These are phyloP conservation scores for Syncerus caffer DNA, from an alignment of 2,797 vertebrate species.

Conservation along the genomic window DNA sequence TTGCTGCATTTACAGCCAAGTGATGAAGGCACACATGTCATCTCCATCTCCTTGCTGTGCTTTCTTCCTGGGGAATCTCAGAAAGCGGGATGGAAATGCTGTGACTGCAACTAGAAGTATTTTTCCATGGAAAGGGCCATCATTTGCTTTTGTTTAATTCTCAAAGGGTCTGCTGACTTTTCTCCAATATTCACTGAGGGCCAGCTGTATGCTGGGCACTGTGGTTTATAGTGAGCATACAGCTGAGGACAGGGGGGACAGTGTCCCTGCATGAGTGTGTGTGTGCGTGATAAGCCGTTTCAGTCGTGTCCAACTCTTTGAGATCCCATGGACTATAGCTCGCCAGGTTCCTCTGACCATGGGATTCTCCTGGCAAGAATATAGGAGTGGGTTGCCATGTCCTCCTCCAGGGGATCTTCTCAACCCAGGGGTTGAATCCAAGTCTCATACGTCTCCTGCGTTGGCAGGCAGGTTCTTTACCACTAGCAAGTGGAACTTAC, in stretches of 20 bases:
- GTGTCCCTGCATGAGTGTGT: neutral
- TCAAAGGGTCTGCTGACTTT: neutral
- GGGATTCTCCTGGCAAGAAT: neutral
- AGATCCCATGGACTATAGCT: neutral
- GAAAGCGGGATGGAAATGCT: neutral
- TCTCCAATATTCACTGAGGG: neutral
- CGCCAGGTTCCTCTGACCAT: neutral
- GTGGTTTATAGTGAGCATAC: neutral
- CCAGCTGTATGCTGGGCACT: neutral
- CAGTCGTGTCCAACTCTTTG: neutral
- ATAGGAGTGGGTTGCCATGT: neutral
- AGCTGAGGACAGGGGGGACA: neutral
- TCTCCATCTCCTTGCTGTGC: too few relatives aligned
- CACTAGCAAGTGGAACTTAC: neutral
- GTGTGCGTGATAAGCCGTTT: rapidly evolving
- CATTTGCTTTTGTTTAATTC: neutral
- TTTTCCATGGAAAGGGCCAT: neutral
- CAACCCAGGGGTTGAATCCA: neutral
- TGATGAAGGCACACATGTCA: too few relatives aligned
- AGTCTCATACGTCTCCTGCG: neutral
- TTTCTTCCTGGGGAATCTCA: neutral
- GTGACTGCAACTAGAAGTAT: neutral
- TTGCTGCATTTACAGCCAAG: neutral
- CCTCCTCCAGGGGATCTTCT: neutral
- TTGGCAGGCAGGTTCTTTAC: neutral